A percentile compares a stretch with the other conserved stretches of the same genome.
Evolutionary conservation across 2,888 invertebrate genomes (phyloP).

Genomic region (Chrysolina oricalcia): DNA sequence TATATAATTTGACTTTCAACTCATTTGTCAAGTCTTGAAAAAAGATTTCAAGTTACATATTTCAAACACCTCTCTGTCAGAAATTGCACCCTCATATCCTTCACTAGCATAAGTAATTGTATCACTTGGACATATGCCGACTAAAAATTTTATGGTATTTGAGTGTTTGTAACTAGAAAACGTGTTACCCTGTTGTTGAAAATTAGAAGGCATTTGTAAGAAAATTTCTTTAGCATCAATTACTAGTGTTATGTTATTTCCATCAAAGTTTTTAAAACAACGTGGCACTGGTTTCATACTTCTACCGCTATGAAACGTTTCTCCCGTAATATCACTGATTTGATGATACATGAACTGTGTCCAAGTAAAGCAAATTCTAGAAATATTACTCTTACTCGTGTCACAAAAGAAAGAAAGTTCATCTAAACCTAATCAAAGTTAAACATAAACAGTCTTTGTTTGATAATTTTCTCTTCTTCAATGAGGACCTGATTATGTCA

Average conservation of each 20-base stretch:
- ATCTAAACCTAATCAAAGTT: slow-evolving; percentile 9
- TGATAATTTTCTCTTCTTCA: too few species aligned
- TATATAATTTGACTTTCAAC: slow-evolving; percentile 9
- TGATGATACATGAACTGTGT: too few species aligned
- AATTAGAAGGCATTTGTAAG: slow-evolving; percentile 16
- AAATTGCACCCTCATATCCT: slow-evolving; percentile 28
- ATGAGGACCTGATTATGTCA: too few species aligned
- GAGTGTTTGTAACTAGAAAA: too few species aligned
- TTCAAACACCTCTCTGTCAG: slow-evolving; percentile 25
- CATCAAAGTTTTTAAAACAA: too few species aligned
- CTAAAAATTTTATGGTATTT: too few species aligned
- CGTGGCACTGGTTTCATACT: background rate
- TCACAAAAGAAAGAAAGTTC: slow-evolving; percentile 3
- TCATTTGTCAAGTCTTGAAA: slow-evolving; percentile 20
- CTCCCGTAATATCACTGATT: background rate
- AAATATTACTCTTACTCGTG: too few species aligned
- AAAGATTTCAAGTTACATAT: slow-evolving; percentile 18
- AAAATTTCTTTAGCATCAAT: slow-evolving; percentile 20
- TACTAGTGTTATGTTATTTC: too few species aligned
- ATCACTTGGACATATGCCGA: slow-evolving; percentile 20
- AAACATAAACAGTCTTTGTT: slow-evolving; percentile 25
- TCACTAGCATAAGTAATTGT: slow-evolving; percentile 6
- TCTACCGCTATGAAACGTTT: slow-evolving; percentile 16
- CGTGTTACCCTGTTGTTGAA: slow-evolving; percentile 18
- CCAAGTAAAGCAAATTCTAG: background rate